phyloP scores from a whole-genome alignment of 2,888 invertebrate genomes.

The Philhelius pedissequus region DNA sequence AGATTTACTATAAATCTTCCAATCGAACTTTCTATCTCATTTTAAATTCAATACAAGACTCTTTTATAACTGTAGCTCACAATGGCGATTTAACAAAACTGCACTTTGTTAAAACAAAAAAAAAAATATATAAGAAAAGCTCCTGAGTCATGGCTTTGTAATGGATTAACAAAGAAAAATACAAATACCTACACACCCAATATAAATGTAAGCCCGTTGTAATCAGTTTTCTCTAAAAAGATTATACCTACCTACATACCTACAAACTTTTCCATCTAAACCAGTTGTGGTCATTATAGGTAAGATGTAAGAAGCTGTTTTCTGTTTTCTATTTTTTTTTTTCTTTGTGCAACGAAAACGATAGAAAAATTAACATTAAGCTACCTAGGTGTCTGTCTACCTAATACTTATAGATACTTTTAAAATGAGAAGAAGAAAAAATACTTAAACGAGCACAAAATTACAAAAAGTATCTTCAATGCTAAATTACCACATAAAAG shows the following conservation, averaged over 20 bases:
- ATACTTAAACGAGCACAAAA: slow-evolving; percentile 5
- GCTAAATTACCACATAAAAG: slow-evolving; percentile 17
- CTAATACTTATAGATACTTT: no score
- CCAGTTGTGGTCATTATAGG: slow-evolving; percentile 7
- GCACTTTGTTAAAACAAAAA: not conserved
- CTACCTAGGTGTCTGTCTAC: no score
- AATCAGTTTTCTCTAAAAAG: slow-evolving; percentile 20
- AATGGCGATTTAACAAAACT: not conserved
- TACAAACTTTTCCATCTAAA: slow-evolving; percentile 12
- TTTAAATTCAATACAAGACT: slow-evolving; percentile 32
- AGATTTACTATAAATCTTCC: not conserved
- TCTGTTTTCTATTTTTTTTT: not conserved
- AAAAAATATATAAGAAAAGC: not conserved
- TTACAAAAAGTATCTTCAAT: not conserved
- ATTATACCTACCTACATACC: not conserved
- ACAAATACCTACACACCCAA: not conserved
- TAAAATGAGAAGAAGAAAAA: not conserved
- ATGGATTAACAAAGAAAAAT: slow-evolving; percentile 16
- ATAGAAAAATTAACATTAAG: slow-evolving; percentile 7
- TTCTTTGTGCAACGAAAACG: slow-evolving; percentile 3
- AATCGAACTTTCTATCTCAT: slow-evolving; percentile 54
- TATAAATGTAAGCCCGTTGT: not conserved
- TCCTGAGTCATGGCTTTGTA: slow-evolving; percentile 15
- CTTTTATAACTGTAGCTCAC: slow-evolving; percentile 6
- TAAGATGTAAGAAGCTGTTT: slow-evolving; percentile 19